Evolutionary conservation across 2,888 invertebrate genomes (phyloP).

Genomic region (Hermaeophaga mercurialis): DNA sequence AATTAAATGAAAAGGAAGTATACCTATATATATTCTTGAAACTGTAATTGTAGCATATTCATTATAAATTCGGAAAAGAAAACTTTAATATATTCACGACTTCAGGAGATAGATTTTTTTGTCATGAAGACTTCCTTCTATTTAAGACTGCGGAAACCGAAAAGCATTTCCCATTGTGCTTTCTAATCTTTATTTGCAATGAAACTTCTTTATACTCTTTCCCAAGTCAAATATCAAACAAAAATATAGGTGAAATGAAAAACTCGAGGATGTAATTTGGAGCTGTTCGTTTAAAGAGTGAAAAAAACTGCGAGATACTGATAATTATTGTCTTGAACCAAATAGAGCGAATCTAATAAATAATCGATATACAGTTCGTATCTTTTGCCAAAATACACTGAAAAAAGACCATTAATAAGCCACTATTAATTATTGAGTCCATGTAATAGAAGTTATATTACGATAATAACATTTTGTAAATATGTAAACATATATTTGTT

Average conservation of each 20-base stretch:
- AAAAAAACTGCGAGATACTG: slow-evolving; percentile 24
- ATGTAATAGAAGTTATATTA: too few species aligned
- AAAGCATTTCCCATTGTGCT: slow-evolving; percentile 12
- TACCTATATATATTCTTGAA: too few species aligned
- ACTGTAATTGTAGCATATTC: not conserved
- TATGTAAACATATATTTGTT: too few species aligned
- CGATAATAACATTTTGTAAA: too few species aligned
- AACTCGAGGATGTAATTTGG: slow-evolving; percentile 27
- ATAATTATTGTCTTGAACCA: slow-evolving; percentile 27
- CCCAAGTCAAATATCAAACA: slow-evolving; percentile 28
- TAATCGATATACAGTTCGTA: slow-evolving; percentile 24
- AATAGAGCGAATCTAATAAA: slow-evolving; percentile 29
- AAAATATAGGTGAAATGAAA: slow-evolving; percentile 29
- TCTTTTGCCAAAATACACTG: slow-evolving; percentile 6
- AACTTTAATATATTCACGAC: slow-evolving; percentile 4
- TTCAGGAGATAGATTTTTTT: slow-evolving; percentile 7
- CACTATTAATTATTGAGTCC: too few species aligned
- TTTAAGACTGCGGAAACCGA: slow-evolving; percentile 13
- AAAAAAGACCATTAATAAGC: too few species aligned
- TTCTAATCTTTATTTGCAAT: slow-evolving; percentile 22
- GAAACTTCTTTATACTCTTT: slow-evolving; percentile 24
- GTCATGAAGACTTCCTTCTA: slow-evolving; percentile 1
- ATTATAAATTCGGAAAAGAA: slow-evolving; percentile 4
- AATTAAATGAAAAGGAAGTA: too few species aligned
- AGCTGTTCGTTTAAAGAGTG: slow-evolving; percentile 28